Evolutionary conservation across 2,888 invertebrate species (phyloP), one percentile per base, ranked within the genome.

Genomic region (Drosophila mettleri): DNA sequence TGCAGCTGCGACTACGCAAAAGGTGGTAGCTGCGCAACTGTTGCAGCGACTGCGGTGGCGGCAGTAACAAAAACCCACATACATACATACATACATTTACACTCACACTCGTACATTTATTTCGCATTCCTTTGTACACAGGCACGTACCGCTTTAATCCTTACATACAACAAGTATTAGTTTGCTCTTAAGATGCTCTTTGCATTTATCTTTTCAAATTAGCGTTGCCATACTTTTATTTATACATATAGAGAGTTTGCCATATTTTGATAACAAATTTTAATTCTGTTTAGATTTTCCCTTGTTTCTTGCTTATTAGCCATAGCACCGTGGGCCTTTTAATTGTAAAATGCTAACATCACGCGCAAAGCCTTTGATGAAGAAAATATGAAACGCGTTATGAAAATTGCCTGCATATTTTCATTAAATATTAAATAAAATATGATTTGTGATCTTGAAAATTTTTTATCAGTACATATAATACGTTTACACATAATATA

Each of bases 401-500:
- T 68, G 58, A 68, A 74, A 78, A 74, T 74, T 68, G 74, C 53
- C 43, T 34, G 57, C 61, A 66, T 52, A 43, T 67, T 67, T 67
- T 49, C 54, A 73, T 27, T 38, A 57, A 63, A 43, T 41, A 41
- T 54, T 54, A 31, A 54, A 41, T 8, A 79, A 83, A 86, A 86
- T 88, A 83, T 77, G 74, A 86, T 80, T 83, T 83, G 83, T 83
- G 83, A 83, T 83, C 84, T 88, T 83, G 83, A 80, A 88, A 88
- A 66, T 77, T 77, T 77, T 66, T 83, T 61, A 86, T 80, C 80
- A 88, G 76, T 87, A 78, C 79, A 69, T 69, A 75, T 69, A 75
- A 72, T 73, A 86, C 75, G 66, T 78, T 79, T 84, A 78, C 79
- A 81, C 69, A 70, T 88, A 87, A 69, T 82, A 79, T 84, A 62